These are phyloP conservation scores for Cydia fagiglandana DNA, from an alignment of 1,140 invertebrate genomes.

Conservation along the genomic window DNA sequence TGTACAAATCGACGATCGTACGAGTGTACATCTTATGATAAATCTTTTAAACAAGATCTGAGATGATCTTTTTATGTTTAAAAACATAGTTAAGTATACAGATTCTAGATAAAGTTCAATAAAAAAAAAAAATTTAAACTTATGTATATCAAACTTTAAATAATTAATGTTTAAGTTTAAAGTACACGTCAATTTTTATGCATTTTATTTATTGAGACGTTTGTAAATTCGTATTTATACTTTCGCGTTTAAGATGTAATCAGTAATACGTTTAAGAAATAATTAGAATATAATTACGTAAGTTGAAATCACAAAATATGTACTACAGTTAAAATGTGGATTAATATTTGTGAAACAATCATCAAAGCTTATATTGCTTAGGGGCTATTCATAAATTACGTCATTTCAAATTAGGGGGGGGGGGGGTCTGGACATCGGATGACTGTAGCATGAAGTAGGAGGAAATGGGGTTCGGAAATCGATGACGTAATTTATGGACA, in stretches of 20 bases:
- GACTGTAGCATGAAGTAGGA: no score
- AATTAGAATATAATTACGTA: not conserved
- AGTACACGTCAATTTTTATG: conserved; percentile 42
- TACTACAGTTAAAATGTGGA: conserved; percentile 23
- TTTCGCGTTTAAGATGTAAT: not conserved
- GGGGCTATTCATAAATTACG: no score
- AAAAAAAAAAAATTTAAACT: not conserved
- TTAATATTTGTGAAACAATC: not conserved
- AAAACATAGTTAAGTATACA: not conserved
- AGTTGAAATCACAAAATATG: conserved; percentile 22
- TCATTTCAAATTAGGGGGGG: no score
- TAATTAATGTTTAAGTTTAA: not conserved
- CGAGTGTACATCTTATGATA: no score
- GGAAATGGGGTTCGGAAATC: no score
- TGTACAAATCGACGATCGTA: not conserved
- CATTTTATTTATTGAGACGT: conserved; percentile 52
- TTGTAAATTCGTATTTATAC: conserved; percentile 35
- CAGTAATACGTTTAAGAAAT: not conserved
- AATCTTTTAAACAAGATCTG: not conserved
- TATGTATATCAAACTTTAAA: conserved; percentile 2
- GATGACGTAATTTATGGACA: no score
- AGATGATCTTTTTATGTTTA: not conserved
- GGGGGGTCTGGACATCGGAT: no score
- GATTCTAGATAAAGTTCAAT: not conserved
- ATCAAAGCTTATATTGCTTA: not conserved